Base-by-base conservation (phyloP, 2,797 vertebrate genomes). In the Diplodus puntazzo region DNA sequence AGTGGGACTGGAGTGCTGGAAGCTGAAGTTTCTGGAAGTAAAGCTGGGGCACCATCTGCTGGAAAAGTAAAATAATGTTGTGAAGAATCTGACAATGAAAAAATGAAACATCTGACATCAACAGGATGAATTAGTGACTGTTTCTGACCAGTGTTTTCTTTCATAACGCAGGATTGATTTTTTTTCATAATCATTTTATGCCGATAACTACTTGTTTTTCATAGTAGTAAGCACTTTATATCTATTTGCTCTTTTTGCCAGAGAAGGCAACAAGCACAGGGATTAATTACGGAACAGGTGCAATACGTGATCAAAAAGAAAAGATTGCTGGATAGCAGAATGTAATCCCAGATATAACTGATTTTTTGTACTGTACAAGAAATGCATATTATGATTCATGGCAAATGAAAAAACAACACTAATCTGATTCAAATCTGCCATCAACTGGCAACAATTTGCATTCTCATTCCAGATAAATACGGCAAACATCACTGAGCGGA, bases 21-120 rank as follows among this genome's bases (percentile, higher is more conserved):
- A 59, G 20, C 23, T 60, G 52, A 11, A 61, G 27, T 48, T 48
- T 65, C 34, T 66, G 27, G 14, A 57, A 8, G 42, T 81, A 74
- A 77, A 21, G 30, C 58, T 53, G 16, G 42, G 57, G 70, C 65
- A 48, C 91, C 91, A 92, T 75, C 94, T 95, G 79, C 83, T 93
- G 94, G 92, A 48, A 10, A 9, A 65, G 50, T 21, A 58, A 10
- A 12, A 27, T 50, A 2, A 53, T 65, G 49, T 43, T n/a, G 9
- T 60, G 18, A 63, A 34, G 2, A 54, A 59, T 49, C 13, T 14
- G 13, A 6, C 46, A 75, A 50, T 34, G 34, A 52, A 16, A 50
- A 11, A 49, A 39, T 39, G 2, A 14, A 23, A 61, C 11, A 2
- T 25, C 13, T 14, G n/a, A 21, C 16, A 30, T 12, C 13, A 60